These are phyloP conservation scores for Muschampia plurimacula DNA, from an alignment of 2,888 invertebrate species.

Conservation along the genomic window DNA sequence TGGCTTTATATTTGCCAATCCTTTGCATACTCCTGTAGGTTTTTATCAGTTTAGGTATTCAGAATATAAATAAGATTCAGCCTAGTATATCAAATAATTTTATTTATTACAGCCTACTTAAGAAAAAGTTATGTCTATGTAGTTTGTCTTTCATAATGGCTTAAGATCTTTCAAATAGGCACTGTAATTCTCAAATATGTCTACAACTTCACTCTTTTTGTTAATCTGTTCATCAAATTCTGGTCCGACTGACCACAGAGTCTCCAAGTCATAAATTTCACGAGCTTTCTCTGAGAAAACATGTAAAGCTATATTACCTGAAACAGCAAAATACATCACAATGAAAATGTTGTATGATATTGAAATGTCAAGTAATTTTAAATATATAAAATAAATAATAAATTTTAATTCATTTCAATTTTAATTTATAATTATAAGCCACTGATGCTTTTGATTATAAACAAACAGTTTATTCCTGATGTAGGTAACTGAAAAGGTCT, in stretches of 20 bases:
- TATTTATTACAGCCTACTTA: background rate
- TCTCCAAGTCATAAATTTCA: slow-evolving; percentile 93
- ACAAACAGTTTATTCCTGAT: too few relatives aligned
- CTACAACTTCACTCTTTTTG: slow-evolving; percentile 86
- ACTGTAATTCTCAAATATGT: slow-evolving; percentile 89
- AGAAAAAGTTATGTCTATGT: background rate
- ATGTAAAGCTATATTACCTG: slow-evolving; percentile 97
- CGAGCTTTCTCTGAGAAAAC: slow-evolving; percentile 91
- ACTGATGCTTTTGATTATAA: too few relatives aligned
- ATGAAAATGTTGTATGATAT: slow-evolving; percentile 4
- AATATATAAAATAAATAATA: too few relatives aligned
- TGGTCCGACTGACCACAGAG: slow-evolving; percentile 95
- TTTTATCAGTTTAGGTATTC: too few relatives aligned
- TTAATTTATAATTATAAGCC: too few relatives aligned
- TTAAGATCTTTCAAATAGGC: slow-evolving; percentile 87
- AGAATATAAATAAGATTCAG: background rate
- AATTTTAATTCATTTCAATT: too few relatives aligned
- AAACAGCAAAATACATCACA: slow-evolving; percentile 47
- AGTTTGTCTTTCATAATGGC: slow-evolving; percentile 77
- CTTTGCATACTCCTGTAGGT: too few relatives aligned
- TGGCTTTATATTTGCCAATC: too few relatives aligned
- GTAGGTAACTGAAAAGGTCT: too few relatives aligned
- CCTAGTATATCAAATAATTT: background rate
- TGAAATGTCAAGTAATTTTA: background rate
- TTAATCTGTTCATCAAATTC: slow-evolving; percentile 91